Conservation (phyloP, 2,113 vertebrate genomes). For the Centropus unirufus region DNA sequence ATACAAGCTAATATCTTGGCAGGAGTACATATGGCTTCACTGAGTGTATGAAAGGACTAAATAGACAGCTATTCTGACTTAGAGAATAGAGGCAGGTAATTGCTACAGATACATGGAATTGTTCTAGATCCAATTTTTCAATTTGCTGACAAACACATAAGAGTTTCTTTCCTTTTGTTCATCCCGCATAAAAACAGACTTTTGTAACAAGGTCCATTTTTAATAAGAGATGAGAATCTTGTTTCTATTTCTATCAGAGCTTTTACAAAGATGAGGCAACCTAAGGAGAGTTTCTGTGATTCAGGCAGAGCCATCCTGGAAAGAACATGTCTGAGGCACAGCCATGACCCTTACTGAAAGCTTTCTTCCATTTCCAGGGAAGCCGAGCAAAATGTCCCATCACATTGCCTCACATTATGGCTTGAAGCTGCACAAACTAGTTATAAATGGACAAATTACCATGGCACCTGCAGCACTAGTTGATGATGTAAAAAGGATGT, state of each 20-base stretch:
- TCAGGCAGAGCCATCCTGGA: background rate
- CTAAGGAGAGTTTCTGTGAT: background rate
- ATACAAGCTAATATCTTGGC: background rate
- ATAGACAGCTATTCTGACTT: background rate
- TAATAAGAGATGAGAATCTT: background rate
- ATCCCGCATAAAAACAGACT: background rate
- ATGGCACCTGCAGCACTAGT: background rate
- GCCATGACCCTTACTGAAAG: background rate
- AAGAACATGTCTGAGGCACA: background rate
- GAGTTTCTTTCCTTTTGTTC: background rate
- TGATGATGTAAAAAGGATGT: background rate
- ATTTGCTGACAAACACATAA: background rate
- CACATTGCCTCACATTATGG: background rate
- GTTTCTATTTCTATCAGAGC: background rate
- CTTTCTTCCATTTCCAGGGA: background rate
- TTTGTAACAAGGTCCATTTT: background rate
- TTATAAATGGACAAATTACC: background rate
- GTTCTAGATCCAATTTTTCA: background rate
- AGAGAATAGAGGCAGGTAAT: background rate
- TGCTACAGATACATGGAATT: background rate
- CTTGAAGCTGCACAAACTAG: background rate
- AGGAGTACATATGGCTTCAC: background rate
- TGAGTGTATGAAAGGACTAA: background rate
- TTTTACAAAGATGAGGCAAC: background rate
- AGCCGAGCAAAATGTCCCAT: background rate